These are phyloP conservation scores for Brachyhypopomus gauderio DNA, from an alignment of 2,113 vertebrate genomes.

Conservation along the genomic window DNA sequence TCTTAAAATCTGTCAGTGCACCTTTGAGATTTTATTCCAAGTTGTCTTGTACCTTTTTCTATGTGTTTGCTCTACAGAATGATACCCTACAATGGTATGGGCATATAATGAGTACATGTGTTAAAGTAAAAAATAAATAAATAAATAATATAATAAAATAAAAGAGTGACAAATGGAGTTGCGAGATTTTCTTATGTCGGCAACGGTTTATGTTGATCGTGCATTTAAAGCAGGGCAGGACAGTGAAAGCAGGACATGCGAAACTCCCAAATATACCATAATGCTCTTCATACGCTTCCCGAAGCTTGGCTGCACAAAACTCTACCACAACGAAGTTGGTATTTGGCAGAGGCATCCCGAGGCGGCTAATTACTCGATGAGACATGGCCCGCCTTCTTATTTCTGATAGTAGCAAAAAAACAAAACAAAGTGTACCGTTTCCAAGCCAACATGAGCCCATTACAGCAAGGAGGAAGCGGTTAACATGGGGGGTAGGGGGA, in stretches of 20 bases:
- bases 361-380: constrained; percentile 12
- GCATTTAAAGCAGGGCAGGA: neutral
- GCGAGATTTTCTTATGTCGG: too few relatives aligned
- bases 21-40: too few relatives aligned
- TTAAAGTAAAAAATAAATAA: too few relatives aligned
- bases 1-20: too few relatives aligned
- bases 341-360: constrained; percentile 5
- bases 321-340: neutral
- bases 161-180: too few relatives aligned
- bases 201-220: neutral
- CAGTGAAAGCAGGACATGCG: constrained; percentile 17
- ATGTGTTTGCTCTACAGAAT: too few relatives aligned
- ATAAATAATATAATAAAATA: too few relatives aligned
- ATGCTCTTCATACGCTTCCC: constrained; percentile 25
- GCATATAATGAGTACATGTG: neutral
- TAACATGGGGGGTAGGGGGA: neutral
- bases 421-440: constrained; percentile 16
- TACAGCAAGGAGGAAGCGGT: neutral
- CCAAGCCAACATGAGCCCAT: neutral
- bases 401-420: neutral
- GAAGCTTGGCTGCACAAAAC: neutral
- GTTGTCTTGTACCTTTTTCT: too few relatives aligned
- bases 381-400: constrained; percentile 4
- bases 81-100: too few relatives aligned
- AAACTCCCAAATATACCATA: constrained; percentile 3